phyloP scores from a whole-genome alignment of 2,113 vertebrate genomes.

The Cairina moschata region DNA sequence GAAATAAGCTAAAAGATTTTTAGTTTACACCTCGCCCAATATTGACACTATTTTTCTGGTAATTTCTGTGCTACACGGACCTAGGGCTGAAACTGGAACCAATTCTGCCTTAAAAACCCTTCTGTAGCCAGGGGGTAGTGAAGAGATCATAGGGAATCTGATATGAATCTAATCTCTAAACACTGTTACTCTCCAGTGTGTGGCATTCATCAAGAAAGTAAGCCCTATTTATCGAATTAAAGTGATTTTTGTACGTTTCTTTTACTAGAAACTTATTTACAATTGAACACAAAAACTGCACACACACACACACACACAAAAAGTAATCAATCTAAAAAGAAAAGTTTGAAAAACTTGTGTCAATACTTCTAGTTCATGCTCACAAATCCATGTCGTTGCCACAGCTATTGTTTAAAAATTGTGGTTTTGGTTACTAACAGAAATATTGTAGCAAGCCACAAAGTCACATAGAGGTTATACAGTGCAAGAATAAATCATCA shows the following conservation, averaged over 20 bases:
- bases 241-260: neutral
- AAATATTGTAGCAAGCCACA: neutral
- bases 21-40: neutral
- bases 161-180: neutral
- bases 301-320: neutral
- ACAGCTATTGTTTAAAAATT: neutral
- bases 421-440: neutral
- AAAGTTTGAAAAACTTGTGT: neutral
- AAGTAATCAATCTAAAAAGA: neutral
- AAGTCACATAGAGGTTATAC: neutral
- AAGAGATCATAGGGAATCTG: fast-evolving
- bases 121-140: neutral
- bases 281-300: neutral
- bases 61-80: neutral
- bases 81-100: neutral
- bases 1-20: neutral
- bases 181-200: neutral
- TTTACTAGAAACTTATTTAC: neutral
- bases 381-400: neutral
- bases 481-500: neutral
- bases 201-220: neutral
- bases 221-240: neutral
- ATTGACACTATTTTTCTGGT: neutral
- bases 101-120: neutral
- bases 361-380: neutral